Base-by-base conservation (phyloP, 1,140 invertebrate species). In the Habropoda laboriosa region DNA sequence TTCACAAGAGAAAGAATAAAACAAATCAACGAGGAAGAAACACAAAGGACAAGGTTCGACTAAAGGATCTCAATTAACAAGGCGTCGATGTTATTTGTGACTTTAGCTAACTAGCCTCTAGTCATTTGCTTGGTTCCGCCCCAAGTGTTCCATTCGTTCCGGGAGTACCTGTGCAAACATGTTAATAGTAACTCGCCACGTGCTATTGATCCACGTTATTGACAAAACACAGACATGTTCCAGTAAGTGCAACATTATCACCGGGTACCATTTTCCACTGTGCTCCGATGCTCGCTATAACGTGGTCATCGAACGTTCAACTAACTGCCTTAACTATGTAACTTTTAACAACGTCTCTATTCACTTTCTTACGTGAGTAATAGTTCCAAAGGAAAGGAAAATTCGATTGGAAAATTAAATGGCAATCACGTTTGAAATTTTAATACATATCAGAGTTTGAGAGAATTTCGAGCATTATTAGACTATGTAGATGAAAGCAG, bases 131-230 rank as follows among this genome's bases (percentile, higher is more conserved):
- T 58, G 21, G 38, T 80, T 51, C 53, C 49, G 60, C 42, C 61
- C 72, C 71, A 79, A 57, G 45, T 60, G 49, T 70, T 84, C 51
- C 58, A 85, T 85, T 64, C 80, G 51, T 42, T 51, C 73, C 72
- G 32, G 51, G 57, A n/a, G 45, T 73, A 80, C 81, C 83, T 86
- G 76, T 80, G 77, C 81, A 82, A 86, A 79, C 71, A 76, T 85
- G 83, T 86, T 86, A 86, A 86, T 82, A 40, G 35, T 55, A 73
- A 66, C 58, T 55, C 35, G 49, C 47, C 76, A 64, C 76, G 83
- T 86, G 83, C 85, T 77, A 40, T 63, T 38, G 70, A 79, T 57
- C 73, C 49, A 85, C 58, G 60, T 86, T 86, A 86, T 86, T 86
- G 27, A 86, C 80, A 86, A 81, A 51, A 79, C 80, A 82, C 30